These are phyloP conservation scores for Corythoichthys intestinalis DNA, from an alignment of 2,113 vertebrate species.

Conservation along the genomic window DNA sequence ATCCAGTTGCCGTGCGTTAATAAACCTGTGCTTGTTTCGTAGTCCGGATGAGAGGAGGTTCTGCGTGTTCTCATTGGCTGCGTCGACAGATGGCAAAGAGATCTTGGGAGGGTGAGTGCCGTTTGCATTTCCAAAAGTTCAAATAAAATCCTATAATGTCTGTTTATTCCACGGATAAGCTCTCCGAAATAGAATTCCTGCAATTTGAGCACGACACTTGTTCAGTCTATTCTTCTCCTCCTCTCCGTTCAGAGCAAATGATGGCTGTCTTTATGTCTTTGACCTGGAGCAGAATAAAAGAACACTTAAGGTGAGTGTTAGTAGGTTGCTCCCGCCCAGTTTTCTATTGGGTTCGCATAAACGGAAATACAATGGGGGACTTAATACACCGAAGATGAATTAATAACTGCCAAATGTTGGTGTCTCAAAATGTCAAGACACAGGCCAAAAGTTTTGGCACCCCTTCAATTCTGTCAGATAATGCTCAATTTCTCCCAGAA, in stretches of 20 bases:
- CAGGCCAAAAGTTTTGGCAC: no score
- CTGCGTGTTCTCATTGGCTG: constrained; percentile 87
- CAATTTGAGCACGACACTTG: not conserved
- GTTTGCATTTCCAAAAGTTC: constrained; percentile 4
- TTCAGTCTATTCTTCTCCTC: constrained; percentile 3
- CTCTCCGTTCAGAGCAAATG: constrained; percentile 78
- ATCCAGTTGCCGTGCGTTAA: constrained; percentile 13
- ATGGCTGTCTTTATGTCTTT: constrained; percentile 88
- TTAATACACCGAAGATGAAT: not conserved
- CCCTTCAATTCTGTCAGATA: no score
- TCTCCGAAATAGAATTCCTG: not conserved
- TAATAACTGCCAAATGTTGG: no score
- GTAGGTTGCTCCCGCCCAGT: no score
- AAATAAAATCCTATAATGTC: constrained; percentile 1
- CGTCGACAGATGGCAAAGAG: constrained; percentile 85
- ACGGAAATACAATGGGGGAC: not conserved
- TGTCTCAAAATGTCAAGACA: no score
- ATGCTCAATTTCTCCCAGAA: no score
- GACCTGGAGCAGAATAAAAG: constrained; percentile 86
- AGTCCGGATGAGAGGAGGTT: constrained; percentile 89
- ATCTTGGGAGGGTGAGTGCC: constrained; percentile 84
- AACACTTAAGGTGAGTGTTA: constrained; percentile 80
- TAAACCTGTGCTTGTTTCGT: constrained; percentile 28
- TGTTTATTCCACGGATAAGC: not conserved
- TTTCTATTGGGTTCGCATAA: not conserved